Evolutionary conservation across 2,797 vertebrate species (phyloP), one percentile per base, ranked within the genome.

Genomic region (Mus spretus): DNA sequence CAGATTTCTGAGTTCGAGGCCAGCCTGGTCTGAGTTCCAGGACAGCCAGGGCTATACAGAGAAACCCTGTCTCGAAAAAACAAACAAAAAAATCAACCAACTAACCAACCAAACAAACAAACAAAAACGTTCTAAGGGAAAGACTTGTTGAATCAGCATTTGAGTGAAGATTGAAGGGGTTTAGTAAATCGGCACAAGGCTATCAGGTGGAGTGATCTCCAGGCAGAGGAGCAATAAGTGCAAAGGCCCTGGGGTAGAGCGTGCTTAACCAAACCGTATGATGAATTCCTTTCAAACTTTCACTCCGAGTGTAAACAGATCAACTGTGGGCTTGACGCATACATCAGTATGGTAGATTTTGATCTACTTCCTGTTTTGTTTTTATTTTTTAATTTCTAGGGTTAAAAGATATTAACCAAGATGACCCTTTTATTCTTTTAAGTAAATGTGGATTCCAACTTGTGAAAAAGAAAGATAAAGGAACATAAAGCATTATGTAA

Each of bases 401-500:
- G 3, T 61, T 85, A 85, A 97, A 94, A 31, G 55, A n/a, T 50
- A 70, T 20, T 85, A 94, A 72, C 50, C 37, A 83, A 74, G 50
- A 40, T 19, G 83, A 91, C 14, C 63, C 34, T 80, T 63, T 83
- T 94, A 77, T 44, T 72, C 50, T 70, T 86, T 92, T 44, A 84
- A 85, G 34, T 53, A 65, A 55, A 88, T 47, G 15, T n/a, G 28
- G 2, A 47, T 79, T 59, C 57, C 57, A 59, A 20, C 19, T 59
- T 59, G 57, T 59, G 57, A 59, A 59, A 57, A 59, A 59, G 57
- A 59, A 59, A 19, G 19, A 59, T 59, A 59, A 59, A 59, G 57
- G 57, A 59, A 59, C 57, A 59, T 59, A 59, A 59, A 59, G 57
- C 57, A 59, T 59, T 59, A 20, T 59, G 57, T 59, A 59, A 59